Base-by-base conservation (phyloP, 2,797 vertebrate genomes). In the Sebastes iracundus region DNA sequence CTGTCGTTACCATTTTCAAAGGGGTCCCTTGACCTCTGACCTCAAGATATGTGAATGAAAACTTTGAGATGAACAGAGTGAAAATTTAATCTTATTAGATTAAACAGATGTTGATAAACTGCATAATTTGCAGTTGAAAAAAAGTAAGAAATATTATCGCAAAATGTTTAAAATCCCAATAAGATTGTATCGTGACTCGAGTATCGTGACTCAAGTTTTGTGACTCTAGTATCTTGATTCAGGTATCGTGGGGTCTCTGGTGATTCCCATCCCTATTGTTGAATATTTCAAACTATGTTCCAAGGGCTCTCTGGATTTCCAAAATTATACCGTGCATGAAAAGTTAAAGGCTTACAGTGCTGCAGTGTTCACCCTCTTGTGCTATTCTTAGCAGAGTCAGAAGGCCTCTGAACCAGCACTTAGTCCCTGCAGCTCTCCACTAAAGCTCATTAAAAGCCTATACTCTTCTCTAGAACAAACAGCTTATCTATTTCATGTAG, bases 401-500 rank as follows among this genome's bases (percentile, higher is more conserved):
- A 49, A 22, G n/a, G 61, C 38, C 27, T 77, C 67, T 68, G 58
- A 72, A 81, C 33, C 72, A 60, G 55, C 64, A 71, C 35, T 63
- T 72, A 59, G 38, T 35, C 56, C n/a, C 30, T 64, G 38, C 13
- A 32, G 13, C 25, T 68, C 69, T 72, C 9, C 25, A 56, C 63
- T 70, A 27, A 80, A 70, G 71, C 38, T 58, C 30, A 72, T 83
- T 55, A 77, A 59, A 79, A 14, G 63, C 70, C 14, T 32, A 4
- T 64, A 68, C 42, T 76, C 82, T 68, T 67, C 30, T 68, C 33
- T 9, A 22, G 35, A 81, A 66, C 65, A 87, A 82, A 82, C 53
- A 49, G 35, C 49, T 30, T n/a, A 62, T 76, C 38, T 75, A 55
- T 52, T 68, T 66, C 27, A 63, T 52, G 69, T 8, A 1, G 38